These are phyloP conservation scores for Trachelus tabidus DNA, from an alignment of 2,888 invertebrate genomes.

Conservation along the genomic window DNA sequence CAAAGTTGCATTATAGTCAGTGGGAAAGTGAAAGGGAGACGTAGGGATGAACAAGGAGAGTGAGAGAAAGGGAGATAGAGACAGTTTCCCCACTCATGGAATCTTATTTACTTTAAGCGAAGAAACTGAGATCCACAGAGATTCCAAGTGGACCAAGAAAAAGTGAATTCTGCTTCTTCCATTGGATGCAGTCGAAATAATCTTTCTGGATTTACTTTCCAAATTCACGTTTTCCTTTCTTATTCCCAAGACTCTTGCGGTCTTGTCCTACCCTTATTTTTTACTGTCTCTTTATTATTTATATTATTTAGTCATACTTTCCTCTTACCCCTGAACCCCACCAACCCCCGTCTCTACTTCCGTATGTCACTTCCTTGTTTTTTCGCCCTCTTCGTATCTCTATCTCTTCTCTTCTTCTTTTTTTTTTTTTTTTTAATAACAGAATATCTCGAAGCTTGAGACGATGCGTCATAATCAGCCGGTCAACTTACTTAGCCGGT, in stretches of 20 bases:
- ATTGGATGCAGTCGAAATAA: neutral
- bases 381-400: constrained; percentile 11
- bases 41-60: neutral
- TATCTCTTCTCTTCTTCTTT: constrained; percentile 6
- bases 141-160: neutral
- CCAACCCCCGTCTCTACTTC: neutral
- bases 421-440: constrained; percentile 3
- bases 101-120: neutral
- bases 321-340: neutral
- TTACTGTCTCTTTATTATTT: neutral
- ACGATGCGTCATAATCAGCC: constrained; percentile 63
- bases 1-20: constrained; percentile 23
- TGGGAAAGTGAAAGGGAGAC: neutral
- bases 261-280: neutral
- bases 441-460: constrained; percentile 1
- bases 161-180: neutral
- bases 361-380: neutral
- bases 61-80: neutral
- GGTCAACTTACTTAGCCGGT: constrained; percentile 61
- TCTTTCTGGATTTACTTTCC: neutral
- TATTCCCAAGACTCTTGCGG: neutral
- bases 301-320: neutral
- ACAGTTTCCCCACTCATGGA: neutral
- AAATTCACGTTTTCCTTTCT: neutral
- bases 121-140: neutral